Evolutionary conservation across 2,113 vertebrate genomes (phyloP), one percentile per base, ranked within the genome.

Genomic region (Lanius collurio): DNA sequence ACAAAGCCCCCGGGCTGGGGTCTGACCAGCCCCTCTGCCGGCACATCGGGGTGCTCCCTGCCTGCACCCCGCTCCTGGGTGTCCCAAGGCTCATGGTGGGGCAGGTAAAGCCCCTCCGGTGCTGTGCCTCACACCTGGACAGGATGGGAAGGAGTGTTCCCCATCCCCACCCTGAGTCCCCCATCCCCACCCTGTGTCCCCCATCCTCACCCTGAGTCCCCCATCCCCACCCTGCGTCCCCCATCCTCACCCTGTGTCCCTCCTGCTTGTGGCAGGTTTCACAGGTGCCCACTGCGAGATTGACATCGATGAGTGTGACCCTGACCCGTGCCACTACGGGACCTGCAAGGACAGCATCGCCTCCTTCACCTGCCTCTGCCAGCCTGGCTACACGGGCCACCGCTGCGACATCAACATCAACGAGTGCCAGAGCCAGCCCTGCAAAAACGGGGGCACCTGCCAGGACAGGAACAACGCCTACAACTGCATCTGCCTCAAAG

Each of bases 391-490:
- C 97, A 99, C 98, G 0, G 99, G 99, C 28, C 98, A 98, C 59
- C 98, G 98, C 91, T 99, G 99, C 3, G 99, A 99, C 95, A 98
- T 98, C 91, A 99, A 99, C 97, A 98, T 99, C 95, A 99, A 99
- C 1, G 99, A 99, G 96, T 99, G 99, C 88, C 98, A 98, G 89
- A 99, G 99, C 95, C 99, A 99, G 97, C 99, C 99, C 4, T 99
- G 99, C 97, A 98, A 98, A 87, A 99, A 99, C 0, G 99, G 99
- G 7, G 99, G 99, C 26, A 98, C 98, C 90, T 99, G 99, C 93
- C 98, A 99, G 97, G 99, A 99, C 97, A 95, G 97, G 1, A 98
- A 98, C 96, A 99, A 99, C 2, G 70, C 96, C 73, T 99, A 99
- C 97, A 78, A 98, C 64, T 99, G 99, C 95, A 89, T 97, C 94